Conservation (phyloP, 1,140 invertebrate genomes). For the Araneus ventricosus region DNA sequence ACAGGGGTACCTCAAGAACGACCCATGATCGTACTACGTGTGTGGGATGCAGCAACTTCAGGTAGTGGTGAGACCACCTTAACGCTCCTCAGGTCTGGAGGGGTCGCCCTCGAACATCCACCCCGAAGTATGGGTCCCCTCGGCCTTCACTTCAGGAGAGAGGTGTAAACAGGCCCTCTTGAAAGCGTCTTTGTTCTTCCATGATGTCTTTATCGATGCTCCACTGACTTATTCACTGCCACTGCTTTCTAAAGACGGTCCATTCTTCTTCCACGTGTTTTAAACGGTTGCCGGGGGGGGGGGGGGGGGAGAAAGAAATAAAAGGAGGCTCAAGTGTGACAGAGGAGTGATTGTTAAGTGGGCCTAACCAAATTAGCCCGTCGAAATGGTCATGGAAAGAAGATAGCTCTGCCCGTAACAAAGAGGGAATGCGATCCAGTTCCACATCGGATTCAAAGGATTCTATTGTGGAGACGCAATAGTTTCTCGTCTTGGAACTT, state of each 20-base stretch:
- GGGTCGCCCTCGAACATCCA: background rate
- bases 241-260: background rate
- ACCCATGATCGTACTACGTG: background rate
- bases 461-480: background rate
- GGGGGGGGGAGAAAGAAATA: background rate
- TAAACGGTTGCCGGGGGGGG: background rate
- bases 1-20: background rate
- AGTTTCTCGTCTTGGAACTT: background rate
- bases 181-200: constrained; percentile 7
- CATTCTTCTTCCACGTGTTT: background rate
- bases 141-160: background rate
- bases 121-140: constrained; percentile 21
- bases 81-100: background rate
- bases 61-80: constrained; percentile 18
- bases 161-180: constrained; percentile 52
- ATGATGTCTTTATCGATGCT: constrained; percentile 23
- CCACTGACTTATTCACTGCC: background rate
- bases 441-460: background rate
- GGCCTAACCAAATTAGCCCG: background rate
- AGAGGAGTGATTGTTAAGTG: constrained; percentile 12
- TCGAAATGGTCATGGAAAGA: constrained; percentile 9
- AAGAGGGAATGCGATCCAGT: background rate
- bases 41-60: constrained; percentile 35
- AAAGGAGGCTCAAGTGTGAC: background rate
- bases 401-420: constrained; percentile 2